Evolutionary conservation across 2,888 invertebrate species (phyloP), one percentile per base, ranked within the genome.

Genomic region (Caenorhabditis sp.): DNA sequence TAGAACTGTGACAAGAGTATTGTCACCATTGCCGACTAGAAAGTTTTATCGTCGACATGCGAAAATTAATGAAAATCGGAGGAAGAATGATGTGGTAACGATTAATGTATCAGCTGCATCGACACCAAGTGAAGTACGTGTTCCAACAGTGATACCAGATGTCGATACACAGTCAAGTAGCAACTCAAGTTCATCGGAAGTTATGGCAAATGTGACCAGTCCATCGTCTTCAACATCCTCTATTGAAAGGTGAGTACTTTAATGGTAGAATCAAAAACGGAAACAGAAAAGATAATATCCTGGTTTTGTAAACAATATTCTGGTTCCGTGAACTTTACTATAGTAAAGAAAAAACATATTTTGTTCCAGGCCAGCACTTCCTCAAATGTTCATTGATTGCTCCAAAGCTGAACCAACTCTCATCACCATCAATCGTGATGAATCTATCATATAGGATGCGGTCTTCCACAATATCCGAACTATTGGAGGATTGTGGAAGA

Each of bases 381-480:
- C 75, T 0, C 75, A 75, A 59, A 59, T 79, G 63, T 64, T 79
- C 59, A 79, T 79, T 52, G 79, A 79, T 56, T 79, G 79, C 52
- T 77, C 75, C 1, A 79, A 79, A 53, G 79, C 79, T 0, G 79
- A 77, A 36, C 79, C 79, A 31, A 63, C 67, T 1, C 53, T 79
- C 10, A 72, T 77, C 66, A 63, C 67, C 8, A 75, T 71, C 43
- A 71, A 62, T 56, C 64, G 64, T 50, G 62, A 67, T 38, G 79
- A 79, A 64, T 77, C 79, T 20, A 72, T 77, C 43, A 79, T 79
- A 49, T 79, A 58, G 50, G 50, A 27, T 38, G 20, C 43, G 23
- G 59, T 56, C 26, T 23, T 50, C 62, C 43, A 58, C 56, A 63
- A 57, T 62, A 61, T 65, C 59, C 64, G 67, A 58, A 27, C 61